Percentiles rank a stretch among this genome's conserved stretches.
These are phyloP conservation scores for Rhinogobio ventralis DNA, from an alignment of 2,797 vertebrate species.

Conservation along the genomic window DNA sequence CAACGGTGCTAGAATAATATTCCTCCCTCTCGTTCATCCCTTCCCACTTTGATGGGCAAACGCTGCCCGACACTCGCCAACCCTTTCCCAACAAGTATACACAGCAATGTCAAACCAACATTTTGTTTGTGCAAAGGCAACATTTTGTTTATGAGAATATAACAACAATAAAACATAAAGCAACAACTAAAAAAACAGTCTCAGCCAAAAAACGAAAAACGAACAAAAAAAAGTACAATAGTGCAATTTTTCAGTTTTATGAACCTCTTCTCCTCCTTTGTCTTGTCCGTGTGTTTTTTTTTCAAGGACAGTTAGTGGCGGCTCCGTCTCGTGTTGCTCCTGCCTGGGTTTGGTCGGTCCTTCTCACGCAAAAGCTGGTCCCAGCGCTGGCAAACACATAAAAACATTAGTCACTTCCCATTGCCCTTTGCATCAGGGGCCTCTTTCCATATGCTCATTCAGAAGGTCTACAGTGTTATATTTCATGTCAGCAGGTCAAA, in stretches of 20 bases:
- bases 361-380: constrained; percentile 79
- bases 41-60: constrained; percentile 18
- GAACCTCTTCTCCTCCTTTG: constrained; percentile 66
- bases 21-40: constrained; percentile 26
- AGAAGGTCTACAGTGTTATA: background rate
- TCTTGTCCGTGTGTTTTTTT: constrained; percentile 69
- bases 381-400: constrained; percentile 79
- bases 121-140: constrained; percentile 80
- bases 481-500: constrained; percentile 25
- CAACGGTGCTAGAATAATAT: constrained; percentile 40
- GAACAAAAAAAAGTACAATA: constrained; percentile 85
- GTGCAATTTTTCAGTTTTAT: constrained; percentile 90
- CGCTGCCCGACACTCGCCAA: constrained; percentile 22
- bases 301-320: constrained; percentile 70
- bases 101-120: constrained; percentile 66
- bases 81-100: constrained; percentile 29
- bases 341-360: constrained; percentile 71
- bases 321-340: constrained; percentile 64
- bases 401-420: constrained; percentile 29
- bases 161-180: constrained; percentile 71
- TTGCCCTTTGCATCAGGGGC: constrained; percentile 57
- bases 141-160: constrained; percentile 72
- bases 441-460: constrained; percentile 8
- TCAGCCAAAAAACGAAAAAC: constrained; percentile 83
- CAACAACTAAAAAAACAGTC: constrained; percentile 73